These are phyloP conservation scores for Sepioteuthis lessoniana DNA, from an alignment of 2,888 invertebrate genomes.

Conservation along the genomic window DNA sequence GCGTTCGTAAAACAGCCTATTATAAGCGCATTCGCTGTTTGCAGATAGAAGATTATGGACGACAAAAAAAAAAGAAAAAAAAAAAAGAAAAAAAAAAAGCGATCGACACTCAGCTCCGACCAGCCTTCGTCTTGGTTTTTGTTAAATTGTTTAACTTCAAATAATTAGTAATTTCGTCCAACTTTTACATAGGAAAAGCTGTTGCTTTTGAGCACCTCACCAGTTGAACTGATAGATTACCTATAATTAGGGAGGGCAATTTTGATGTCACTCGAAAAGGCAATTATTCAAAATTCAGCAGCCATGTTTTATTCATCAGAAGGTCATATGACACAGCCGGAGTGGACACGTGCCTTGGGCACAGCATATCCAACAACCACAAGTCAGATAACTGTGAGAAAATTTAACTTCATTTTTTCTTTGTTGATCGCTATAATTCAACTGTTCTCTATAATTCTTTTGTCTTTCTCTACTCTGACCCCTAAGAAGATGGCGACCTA, in stretches of 20 bases:
- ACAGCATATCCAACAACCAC: not conserved
- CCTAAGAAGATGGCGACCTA: too few species aligned
- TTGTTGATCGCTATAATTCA: too few species aligned
- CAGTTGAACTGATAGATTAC: not conserved
- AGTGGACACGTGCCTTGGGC: not conserved
- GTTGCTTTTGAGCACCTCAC: not conserved
- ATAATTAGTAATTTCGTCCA: not conserved
- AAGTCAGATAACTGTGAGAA: too few species aligned
- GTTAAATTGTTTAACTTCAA: not conserved
- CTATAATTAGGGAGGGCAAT: not conserved
- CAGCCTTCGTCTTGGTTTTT: not conserved
- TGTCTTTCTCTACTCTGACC: too few species aligned
- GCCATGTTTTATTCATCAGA: not conserved
- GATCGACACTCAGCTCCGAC: too few species aligned
- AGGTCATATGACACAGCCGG: not conserved
- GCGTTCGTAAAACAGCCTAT: too few species aligned
- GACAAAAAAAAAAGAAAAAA: too few species aligned
- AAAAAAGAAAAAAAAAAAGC: too few species aligned
- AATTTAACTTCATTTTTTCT: too few species aligned
- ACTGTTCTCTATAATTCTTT: too few species aligned
- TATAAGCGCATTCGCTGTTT: too few species aligned
- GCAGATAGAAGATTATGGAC: too few species aligned
- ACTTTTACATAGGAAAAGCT: not conserved
- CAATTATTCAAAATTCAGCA: not conserved
- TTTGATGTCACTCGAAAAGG: not conserved